Percentiles rank a stretch among this genome's conserved stretches.
These are phyloP conservation scores for Nesidiocoris tenuis DNA, from an alignment of 2,888 invertebrate species.

Conservation along the genomic window DNA sequence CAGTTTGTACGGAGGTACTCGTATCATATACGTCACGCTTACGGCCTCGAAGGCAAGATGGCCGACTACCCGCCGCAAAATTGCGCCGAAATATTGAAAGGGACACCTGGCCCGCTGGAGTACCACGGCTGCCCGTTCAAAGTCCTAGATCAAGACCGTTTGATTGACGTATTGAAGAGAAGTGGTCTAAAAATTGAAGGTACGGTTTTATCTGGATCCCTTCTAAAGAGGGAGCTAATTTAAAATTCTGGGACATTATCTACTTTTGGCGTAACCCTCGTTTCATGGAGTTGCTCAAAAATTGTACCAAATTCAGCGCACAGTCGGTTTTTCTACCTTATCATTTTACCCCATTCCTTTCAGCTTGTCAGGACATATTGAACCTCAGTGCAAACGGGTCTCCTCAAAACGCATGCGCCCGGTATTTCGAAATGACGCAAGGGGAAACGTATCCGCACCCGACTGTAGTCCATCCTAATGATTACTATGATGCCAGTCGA, in stretches of 20 bases:
- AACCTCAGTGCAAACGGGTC: conserved; percentile 1
- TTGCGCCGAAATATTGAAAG: conserved; percentile 42
- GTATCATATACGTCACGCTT: conserved; percentile 44
- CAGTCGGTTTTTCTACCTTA: no score
- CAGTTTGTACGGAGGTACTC: conserved; percentile 43
- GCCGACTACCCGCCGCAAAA: conserved; percentile 45
- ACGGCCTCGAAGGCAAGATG: conserved; percentile 45
- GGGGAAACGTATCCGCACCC: neutral
- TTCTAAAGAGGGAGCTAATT: no score
- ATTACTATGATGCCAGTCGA: conserved; percentile 41
- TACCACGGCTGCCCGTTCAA: conserved; percentile 47
- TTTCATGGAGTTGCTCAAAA: no score
- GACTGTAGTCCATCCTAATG: conserved; percentile 42
- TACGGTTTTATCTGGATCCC: no score
- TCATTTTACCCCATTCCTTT: neutral
- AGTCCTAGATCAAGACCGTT: conserved; percentile 29
- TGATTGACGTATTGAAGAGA: conserved; percentile 11
- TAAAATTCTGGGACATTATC: neutral
- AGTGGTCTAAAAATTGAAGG: conserved; percentile 3
- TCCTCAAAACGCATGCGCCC: conserved; percentile 41
- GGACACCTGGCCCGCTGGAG: conserved; percentile 32
- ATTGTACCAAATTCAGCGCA: no score
- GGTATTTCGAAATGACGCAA: conserved; percentile 42
- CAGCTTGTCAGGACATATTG: conserved; percentile 28
- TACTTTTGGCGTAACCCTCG: no score